phyloP scores from a whole-genome alignment of 2,797 vertebrate genomes.

The Sphaeramia orbicularis region DNA sequence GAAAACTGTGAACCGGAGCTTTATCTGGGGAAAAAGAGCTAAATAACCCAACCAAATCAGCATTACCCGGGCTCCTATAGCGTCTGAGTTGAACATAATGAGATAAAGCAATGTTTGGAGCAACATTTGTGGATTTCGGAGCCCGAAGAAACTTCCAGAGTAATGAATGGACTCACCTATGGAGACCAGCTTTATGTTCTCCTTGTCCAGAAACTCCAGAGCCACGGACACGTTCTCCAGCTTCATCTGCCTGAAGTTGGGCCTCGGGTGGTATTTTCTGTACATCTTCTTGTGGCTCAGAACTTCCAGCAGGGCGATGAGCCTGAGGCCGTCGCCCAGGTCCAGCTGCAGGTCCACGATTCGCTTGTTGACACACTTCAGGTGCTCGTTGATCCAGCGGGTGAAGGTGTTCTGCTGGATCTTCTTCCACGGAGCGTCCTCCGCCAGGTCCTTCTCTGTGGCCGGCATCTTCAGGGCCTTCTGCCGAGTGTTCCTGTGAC shows the following conservation, averaged over 20 bases:
- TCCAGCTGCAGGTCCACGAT: constrained; percentile 94
- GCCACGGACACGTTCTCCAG: constrained; percentile 96
- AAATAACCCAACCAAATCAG: too few relatives aligned
- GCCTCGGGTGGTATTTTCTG: constrained; percentile 93
- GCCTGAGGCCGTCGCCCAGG: constrained; percentile 93
- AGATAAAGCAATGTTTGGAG: too few relatives aligned
- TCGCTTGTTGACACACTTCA: constrained; percentile 91
- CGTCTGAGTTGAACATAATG: too few relatives aligned
- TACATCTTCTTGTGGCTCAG: constrained; percentile 98
- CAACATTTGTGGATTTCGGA: too few relatives aligned
- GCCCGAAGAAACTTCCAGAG: too few relatives aligned
- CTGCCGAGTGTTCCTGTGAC: too few relatives aligned
- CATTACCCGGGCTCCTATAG: too few relatives aligned
- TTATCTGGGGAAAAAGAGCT: too few relatives aligned
- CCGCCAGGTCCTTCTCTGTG: constrained; percentile 96
- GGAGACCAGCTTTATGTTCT: constrained; percentile 93
- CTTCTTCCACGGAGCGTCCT: constrained; percentile 98
- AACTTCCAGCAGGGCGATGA: constrained; percentile 94
- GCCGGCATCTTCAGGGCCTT: constrained; percentile 89
- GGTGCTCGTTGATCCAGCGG: constrained; percentile 97
- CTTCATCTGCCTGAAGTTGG: constrained; percentile 97
- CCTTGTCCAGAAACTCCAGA: constrained; percentile 93
- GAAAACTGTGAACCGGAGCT: too few relatives aligned
- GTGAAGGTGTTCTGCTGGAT: constrained; percentile 99
- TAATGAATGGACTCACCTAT: constrained; percentile 86